Evolutionary conservation across 2,113 vertebrate genomes (phyloP), one percentile per base, ranked within the genome.

Genomic region (Bombycilla garrulus): DNA sequence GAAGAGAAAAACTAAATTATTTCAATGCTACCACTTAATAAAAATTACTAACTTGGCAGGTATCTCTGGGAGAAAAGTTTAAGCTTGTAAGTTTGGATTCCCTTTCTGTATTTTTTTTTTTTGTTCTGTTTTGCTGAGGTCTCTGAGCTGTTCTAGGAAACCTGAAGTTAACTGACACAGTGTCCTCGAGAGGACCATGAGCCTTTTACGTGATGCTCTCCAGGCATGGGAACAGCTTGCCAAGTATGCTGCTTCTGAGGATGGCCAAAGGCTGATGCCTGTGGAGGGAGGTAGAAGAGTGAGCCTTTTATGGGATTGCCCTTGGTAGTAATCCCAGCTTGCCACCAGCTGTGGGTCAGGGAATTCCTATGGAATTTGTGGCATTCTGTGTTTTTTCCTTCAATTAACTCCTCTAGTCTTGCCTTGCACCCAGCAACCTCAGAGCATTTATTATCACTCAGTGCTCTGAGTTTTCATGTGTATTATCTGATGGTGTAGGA

Each of bases 241-340:
- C 56, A 33, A 65, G 28, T 54, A 5, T 13, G 10, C 72, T 87
- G 70, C 44, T 40, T 79, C 48, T 85, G 57, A 60, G 2, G 1
- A 45, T 82, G 61, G 62, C 51, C 57, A 64, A 89, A 82, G 74
- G 60, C 67, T 50, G 76, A 67, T 89, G 73, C 23, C 61, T 85
- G 16, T 54, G 70, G 23, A 71, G 60, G 23, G 60, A 91, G 23
- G 56, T 17, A 11, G 42, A 70, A 42, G 33, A 92, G 35, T 2
- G 1, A 50, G 20, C 73, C 66, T 95, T 92, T 89, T 84, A 64
- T 66, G 77, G 80, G 16, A 29, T 89, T 91, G 56, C 60, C 33
- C 26, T 61, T 35, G 44, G 25, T 53, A 29, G 42, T 29, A 54
- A 42, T 44, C 42, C 67, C 54, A 36, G 48, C 0, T 93, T 44